Conservation (phyloP, 2,888 invertebrate genomes). For the Leucophenga montana region DNA sequence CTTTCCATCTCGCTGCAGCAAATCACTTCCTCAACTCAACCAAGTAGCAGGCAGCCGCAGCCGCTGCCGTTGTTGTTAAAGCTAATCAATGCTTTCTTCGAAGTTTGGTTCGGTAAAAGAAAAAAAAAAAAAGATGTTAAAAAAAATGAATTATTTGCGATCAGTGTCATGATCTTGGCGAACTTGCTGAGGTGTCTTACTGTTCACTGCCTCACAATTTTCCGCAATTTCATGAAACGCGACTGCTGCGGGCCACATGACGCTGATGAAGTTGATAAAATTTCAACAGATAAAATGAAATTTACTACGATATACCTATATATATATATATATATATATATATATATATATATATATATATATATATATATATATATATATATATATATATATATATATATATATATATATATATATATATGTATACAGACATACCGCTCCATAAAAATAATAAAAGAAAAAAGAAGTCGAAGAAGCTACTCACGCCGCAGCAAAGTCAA, state of each 20-base stretch:
- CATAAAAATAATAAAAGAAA: conserved; percentile 22
- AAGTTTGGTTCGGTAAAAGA: too few relatives aligned
- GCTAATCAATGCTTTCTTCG: too few relatives aligned
- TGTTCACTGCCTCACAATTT: conserved; percentile 11
- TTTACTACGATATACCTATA: neutral
- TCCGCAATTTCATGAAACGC: conserved; percentile 3
- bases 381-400: too few relatives aligned
- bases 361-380: too few relatives aligned
- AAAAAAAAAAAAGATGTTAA: conserved; percentile 36
- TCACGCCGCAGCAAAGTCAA: conserved; percentile 48
- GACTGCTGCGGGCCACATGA: conserved; percentile 20
- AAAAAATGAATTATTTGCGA: conserved; percentile 47
- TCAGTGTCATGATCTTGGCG: conserved; percentile 65
- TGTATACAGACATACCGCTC: neutral
- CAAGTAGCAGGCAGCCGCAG: neutral
- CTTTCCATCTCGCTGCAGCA: neutral
- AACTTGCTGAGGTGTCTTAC: conserved; percentile 52
- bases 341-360: too few relatives aligned
- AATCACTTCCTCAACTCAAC: conserved; percentile 5
- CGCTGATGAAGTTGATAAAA: conserved; percentile 21
- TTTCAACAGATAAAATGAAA: conserved; percentile 24
- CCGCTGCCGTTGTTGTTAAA: neutral
- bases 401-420: too few relatives aligned
- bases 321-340: too few relatives aligned
- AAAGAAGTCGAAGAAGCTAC: conserved; percentile 22